phyloP scores from a whole-genome alignment of 2,113 vertebrate genomes.

The Pteropus alecto region DNA sequence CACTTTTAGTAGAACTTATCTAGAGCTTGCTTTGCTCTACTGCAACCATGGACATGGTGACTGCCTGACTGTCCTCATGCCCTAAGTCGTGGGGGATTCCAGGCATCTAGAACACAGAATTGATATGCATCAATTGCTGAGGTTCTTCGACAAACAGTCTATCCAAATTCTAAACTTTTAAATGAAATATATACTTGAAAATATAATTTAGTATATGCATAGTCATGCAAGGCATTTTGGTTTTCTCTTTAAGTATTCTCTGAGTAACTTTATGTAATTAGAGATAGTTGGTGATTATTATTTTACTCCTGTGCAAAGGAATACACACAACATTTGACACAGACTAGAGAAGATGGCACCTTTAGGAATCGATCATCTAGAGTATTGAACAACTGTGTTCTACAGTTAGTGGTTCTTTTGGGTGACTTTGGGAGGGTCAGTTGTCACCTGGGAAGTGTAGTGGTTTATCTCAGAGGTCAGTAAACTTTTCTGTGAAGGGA shows the following conservation, averaged over 20 bases:
- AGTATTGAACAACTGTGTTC: neutral
- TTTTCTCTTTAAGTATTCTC: neutral
- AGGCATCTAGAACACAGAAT: neutral
- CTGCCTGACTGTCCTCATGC: neutral
- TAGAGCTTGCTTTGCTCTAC: neutral
- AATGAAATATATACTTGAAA: neutral
- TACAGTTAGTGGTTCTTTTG: neutral
- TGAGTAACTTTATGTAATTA: slow-evolving; percentile 44
- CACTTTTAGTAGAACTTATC: neutral
- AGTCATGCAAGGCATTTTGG: neutral
- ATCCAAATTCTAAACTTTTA: neutral
- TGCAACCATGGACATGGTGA: rapidly evolving
- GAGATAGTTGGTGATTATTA: slow-evolving; percentile 41
- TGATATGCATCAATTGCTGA: neutral
- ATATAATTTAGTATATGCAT: neutral
- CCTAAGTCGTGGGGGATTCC: neutral
- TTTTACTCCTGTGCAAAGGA: slow-evolving; percentile 44
- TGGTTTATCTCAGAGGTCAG: neutral
- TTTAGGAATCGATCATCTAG: slow-evolving; percentile 52
- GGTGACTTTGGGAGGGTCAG: neutral
- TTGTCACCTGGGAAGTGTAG: neutral
- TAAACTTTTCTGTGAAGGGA: neutral
- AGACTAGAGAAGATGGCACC: slow-evolving; percentile 21
- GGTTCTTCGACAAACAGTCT: neutral
- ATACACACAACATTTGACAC: slow-evolving; percentile 53